A percentile compares a stretch with the other conserved stretches of the same genome.
Evolutionary conservation across 2,888 invertebrate species (phyloP).

Genomic region (Harpalus rubripes): DNA sequence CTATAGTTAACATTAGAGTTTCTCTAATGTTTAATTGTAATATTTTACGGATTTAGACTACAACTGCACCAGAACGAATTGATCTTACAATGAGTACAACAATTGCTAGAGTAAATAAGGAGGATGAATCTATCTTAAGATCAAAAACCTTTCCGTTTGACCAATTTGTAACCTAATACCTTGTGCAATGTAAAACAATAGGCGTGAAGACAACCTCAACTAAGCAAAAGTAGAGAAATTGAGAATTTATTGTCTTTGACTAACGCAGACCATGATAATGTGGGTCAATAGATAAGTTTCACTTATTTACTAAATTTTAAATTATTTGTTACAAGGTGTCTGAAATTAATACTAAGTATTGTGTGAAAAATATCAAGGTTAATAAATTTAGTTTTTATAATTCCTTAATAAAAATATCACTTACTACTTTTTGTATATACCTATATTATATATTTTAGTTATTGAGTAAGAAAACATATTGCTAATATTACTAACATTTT

Average conservation of each 20-base stretch:
- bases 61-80: too few relatives aligned
- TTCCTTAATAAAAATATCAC: too few relatives aligned
- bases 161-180: not conserved
- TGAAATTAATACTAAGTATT: not conserved
- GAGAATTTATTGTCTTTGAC: slow-evolving; percentile 6
- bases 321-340: slow-evolving; percentile 38
- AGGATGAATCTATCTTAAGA: not conserved
- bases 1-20: too few relatives aligned
- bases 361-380: slow-evolving; percentile 15
- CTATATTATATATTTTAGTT: too few relatives aligned
- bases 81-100: too few relatives aligned
- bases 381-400: not conserved
- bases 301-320: slow-evolving; percentile 7
- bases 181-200: slow-evolving; percentile 36
- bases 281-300: slow-evolving; percentile 50
- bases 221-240: slow-evolving; percentile 5
- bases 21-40: too few relatives aligned
- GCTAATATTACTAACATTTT: too few relatives aligned
- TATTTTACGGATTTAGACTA: too few relatives aligned
- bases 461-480: too few relatives aligned
- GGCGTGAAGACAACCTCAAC: slow-evolving; percentile 18
- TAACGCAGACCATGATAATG: not conserved
- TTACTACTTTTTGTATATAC: too few relatives aligned
- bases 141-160: slow-evolving; percentile 13
- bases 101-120: too few relatives aligned